Conservation (phyloP, 1,140 invertebrate species). For the Brevipalpus yothersi region DNA sequence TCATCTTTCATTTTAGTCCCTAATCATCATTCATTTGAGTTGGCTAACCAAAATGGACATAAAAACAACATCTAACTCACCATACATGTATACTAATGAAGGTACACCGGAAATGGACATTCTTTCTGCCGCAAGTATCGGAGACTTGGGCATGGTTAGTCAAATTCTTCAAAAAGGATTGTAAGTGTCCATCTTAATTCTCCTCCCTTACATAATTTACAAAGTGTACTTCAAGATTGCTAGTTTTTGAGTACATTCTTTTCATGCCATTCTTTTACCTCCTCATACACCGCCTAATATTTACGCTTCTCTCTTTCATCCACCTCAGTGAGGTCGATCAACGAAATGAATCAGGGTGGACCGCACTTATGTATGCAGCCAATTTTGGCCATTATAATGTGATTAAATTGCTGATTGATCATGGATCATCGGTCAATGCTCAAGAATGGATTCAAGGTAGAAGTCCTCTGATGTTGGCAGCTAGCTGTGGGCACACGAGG, state of each 20-base stretch:
- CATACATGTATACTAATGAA: neutral
- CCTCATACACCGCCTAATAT: no score
- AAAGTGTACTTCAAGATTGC: no score
- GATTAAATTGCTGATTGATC: neutral
- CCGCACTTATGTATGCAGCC: conserved; percentile 3
- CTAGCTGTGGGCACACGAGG: conserved; percentile 50
- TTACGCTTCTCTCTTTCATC: no score
- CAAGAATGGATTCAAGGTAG: conserved; percentile 25
- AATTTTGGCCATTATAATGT: conserved; percentile 7
- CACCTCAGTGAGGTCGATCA: neutral
- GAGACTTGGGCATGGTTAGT: neutral
- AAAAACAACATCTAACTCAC: no score
- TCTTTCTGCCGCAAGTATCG: conserved; percentile 3
- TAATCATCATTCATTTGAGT: no score
- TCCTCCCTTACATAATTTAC: no score
- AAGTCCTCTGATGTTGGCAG: conserved; percentile 62
- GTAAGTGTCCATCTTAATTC: neutral
- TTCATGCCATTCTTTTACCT: neutral
- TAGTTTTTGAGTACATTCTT: neutral
- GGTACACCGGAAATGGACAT: neutral
- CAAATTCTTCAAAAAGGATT: neutral
- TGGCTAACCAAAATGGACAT: no score
- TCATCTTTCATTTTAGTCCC: no score
- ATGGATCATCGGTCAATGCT: neutral
- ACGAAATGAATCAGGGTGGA: conserved; percentile 1